Evolutionary conservation across 2,888 invertebrate genomes (phyloP).

Genomic region (Drosophila neoperkinsi): DNA sequence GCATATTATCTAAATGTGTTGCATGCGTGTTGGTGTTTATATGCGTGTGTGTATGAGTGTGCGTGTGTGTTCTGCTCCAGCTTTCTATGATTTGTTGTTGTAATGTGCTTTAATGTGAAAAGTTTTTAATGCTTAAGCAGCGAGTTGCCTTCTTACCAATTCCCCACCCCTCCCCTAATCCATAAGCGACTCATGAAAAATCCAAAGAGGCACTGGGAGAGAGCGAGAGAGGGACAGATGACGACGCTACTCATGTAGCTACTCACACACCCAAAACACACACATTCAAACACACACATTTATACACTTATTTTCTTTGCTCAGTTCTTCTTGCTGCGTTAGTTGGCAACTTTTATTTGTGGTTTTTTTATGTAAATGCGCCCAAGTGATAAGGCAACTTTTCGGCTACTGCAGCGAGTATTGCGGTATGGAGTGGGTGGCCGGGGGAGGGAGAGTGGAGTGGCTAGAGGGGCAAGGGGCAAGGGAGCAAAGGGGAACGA

Average conservation of each 20-base stretch:
- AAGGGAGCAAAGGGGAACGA: slow-evolving; percentile 21
- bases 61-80: slow-evolving; percentile 50
- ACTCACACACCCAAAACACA: slow-evolving; percentile 23
- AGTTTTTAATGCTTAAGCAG: slow-evolving; percentile 81
- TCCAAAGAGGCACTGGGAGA: slow-evolving; percentile 6
- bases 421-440: neutral
- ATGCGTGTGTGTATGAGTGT: slow-evolving; percentile 35
- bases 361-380: slow-evolving; percentile 81
- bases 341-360: slow-evolving; percentile 82
- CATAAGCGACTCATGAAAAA: slow-evolving; percentile 28
- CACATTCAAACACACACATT: slow-evolving; percentile 21
- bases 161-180: slow-evolving; percentile 27
- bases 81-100: slow-evolving; percentile 80
- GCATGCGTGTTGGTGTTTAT: slow-evolving; percentile 63
- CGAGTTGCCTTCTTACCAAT: slow-evolving; percentile 39
- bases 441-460: neutral
- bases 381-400: slow-evolving; percentile 82
- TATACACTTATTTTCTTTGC: slow-evolving; percentile 66
- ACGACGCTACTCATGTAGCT: slow-evolving; percentile 45
- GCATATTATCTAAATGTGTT: slow-evolving; percentile 81
- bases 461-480: neutral
- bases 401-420: slow-evolving; percentile 69
- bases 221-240: slow-evolving; percentile 13
- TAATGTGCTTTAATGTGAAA: slow-evolving; percentile 81
- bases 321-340: slow-evolving; percentile 69